Evolutionary conservation across 1,140 invertebrate species (phyloP).

Genomic region (Bombus superbus): DNA sequence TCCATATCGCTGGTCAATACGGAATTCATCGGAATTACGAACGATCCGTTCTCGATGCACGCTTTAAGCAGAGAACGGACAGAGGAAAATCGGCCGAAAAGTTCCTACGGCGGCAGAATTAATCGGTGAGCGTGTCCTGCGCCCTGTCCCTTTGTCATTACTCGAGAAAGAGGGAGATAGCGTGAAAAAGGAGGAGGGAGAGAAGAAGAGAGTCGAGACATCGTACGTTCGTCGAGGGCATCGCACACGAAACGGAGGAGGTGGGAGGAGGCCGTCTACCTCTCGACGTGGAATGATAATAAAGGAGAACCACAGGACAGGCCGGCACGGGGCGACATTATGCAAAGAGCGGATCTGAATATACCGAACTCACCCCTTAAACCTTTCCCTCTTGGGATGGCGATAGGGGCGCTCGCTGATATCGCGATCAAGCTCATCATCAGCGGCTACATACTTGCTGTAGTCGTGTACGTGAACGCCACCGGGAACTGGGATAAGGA

Average conservation of each 20-base stretch:
- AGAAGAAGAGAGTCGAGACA: not conserved
- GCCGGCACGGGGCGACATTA: constrained; percentile 66
- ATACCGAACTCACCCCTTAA: constrained; percentile 61
- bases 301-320: constrained; percentile 63
- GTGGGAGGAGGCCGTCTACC: constrained; percentile 40
- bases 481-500: constrained; percentile 80
- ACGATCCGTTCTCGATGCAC: constrained; percentile 19
- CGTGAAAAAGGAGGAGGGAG: not conserved
- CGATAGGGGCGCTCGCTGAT: constrained; percentile 71
- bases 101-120: constrained; percentile 2
- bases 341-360: constrained; percentile 71
- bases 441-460: constrained; percentile 73
- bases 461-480: constrained; percentile 75
- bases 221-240: constrained; percentile 29
- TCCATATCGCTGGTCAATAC: too few species aligned
- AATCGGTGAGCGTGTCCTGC: constrained; percentile 49
- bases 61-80: not conserved
- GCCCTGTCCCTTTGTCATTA: not conserved
- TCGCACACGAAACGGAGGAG: not conserved
- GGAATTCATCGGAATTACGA: not conserved
- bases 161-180: not conserved
- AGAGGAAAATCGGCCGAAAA: constrained; percentile 14
- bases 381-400: constrained; percentile 72
- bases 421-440: constrained; percentile 74
- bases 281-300: constrained; percentile 76